Conservation (phyloP, 2,113 vertebrate species). For the Lontra canadensis region DNA sequence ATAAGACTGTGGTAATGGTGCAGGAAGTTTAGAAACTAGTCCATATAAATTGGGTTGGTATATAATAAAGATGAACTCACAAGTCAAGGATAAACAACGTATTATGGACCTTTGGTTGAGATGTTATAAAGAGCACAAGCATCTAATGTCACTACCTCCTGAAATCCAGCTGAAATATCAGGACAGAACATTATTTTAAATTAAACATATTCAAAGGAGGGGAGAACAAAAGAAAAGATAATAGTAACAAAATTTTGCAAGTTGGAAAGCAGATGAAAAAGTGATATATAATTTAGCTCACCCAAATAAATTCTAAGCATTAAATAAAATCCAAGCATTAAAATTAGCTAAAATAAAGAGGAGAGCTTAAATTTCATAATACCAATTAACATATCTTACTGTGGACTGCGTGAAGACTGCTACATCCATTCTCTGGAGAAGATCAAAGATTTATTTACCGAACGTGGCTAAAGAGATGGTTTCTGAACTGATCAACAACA, state of each 20-base stretch:
- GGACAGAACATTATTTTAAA: background rate
- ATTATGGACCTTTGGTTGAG: background rate
- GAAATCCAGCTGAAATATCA: background rate
- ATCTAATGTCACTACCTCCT: background rate
- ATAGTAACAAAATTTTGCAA: background rate
- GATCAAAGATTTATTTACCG: background rate
- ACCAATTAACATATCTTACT: background rate
- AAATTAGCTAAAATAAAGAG: background rate
- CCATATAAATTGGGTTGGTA: background rate
- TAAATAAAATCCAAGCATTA: background rate
- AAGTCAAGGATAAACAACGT: background rate
- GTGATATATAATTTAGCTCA: background rate
- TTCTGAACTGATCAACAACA: background rate
- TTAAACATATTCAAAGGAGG: background rate
- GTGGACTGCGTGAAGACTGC: background rate
- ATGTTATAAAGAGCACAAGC: background rate
- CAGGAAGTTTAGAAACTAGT: background rate
- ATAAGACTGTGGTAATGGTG: background rate
- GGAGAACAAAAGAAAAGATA: background rate
- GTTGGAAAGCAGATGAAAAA: background rate
- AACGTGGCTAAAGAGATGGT: background rate
- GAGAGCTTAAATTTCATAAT: background rate
- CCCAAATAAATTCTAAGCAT: background rate
- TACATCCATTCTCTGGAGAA: background rate
- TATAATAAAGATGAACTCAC: background rate